These are phyloP conservation scores for Zophobas morio DNA, from an alignment of 1,140 invertebrate species.

Conservation along the genomic window DNA sequence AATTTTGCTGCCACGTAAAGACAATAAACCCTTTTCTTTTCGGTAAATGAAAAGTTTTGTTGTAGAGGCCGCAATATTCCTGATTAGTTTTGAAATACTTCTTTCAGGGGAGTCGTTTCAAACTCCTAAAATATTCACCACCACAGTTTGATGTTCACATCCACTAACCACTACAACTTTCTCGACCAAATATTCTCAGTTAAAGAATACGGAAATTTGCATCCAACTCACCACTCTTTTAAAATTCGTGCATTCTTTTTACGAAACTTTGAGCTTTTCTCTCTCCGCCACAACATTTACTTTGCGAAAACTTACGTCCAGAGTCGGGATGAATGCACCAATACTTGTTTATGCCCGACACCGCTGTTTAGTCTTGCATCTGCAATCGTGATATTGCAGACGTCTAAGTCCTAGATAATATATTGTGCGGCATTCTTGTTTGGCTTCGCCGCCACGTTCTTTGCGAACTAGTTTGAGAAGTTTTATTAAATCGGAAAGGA, in stretches of 20 bases:
- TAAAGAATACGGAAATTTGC: too few species aligned
- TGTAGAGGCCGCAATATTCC: too few species aligned
- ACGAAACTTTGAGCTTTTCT: slow-evolving; percentile 8
- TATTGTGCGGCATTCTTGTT: slow-evolving; percentile 37
- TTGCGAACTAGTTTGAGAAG: slow-evolving; percentile 37
- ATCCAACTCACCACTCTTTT: too few species aligned
- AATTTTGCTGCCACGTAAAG: too few species aligned
- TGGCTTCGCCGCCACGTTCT: slow-evolving; percentile 29
- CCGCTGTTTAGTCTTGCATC: slow-evolving; percentile 32
- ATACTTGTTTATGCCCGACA: neutral
- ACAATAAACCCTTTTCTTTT: too few species aligned
- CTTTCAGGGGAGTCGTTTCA: too few species aligned
- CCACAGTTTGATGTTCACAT: too few species aligned
- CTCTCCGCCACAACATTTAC: slow-evolving; percentile 12
- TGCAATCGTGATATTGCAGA: slow-evolving; percentile 34
- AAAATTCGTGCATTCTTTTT: slow-evolving; percentile 8
- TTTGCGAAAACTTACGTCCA: slow-evolving; percentile 7
- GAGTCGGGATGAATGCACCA: slow-evolving; percentile 17
- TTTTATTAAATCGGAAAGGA: slow-evolving; percentile 48
- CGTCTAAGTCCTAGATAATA: slow-evolving; percentile 38
- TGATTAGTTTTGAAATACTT: too few species aligned
- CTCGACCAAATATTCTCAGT: too few species aligned
- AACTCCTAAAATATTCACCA: too few species aligned
- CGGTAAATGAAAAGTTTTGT: too few species aligned
- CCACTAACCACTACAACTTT: too few species aligned